Percentiles rank a stretch among this genome's conserved stretches.
These are phyloP conservation scores for Nibea coibor DNA, from an alignment of 2,113 vertebrate species.

Conservation along the genomic window DNA sequence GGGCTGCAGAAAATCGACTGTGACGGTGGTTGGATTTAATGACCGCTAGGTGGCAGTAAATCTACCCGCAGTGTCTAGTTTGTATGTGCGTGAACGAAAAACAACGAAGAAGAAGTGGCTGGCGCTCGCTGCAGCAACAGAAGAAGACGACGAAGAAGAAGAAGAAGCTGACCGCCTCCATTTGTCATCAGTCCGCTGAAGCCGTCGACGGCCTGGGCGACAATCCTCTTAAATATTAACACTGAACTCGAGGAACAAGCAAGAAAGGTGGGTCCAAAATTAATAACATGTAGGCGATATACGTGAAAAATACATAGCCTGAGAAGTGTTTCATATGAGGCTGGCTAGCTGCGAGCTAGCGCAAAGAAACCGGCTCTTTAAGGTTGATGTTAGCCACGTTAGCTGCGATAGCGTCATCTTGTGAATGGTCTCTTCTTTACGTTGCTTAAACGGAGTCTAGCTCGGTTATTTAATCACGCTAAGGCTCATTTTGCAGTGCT, in stretches of 20 bases:
- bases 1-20: not conserved
- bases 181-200: constrained; percentile 30
- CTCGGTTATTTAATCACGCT: not conserved
- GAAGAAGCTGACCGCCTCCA: constrained; percentile 25
- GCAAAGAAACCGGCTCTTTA: not conserved
- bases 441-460: not conserved
- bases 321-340: not conserved
- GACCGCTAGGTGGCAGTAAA: constrained; percentile 17
- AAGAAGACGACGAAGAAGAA: constrained; percentile 40
- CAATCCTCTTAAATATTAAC: not conserved
- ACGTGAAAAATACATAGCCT: accelerated
- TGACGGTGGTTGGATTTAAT: not conserved
- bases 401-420: constrained; percentile 15
- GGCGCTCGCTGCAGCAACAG: constrained; percentile 8
- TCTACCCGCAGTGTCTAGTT: not conserved
- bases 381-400: constrained; percentile 25
- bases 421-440: not conserved
- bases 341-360: not conserved
- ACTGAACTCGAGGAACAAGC: not conserved
- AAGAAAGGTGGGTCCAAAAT: constrained; percentile 15
- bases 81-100: too few relatives aligned
- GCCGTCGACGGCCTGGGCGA: not conserved
- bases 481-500: accelerated
- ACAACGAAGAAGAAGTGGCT: constrained; percentile 27
- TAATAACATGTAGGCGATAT: not conserved